Evolutionary conservation across 2,888 invertebrate species (phyloP), one percentile per base, ranked within the genome.

Genomic region (Philaethria dido): DNA sequence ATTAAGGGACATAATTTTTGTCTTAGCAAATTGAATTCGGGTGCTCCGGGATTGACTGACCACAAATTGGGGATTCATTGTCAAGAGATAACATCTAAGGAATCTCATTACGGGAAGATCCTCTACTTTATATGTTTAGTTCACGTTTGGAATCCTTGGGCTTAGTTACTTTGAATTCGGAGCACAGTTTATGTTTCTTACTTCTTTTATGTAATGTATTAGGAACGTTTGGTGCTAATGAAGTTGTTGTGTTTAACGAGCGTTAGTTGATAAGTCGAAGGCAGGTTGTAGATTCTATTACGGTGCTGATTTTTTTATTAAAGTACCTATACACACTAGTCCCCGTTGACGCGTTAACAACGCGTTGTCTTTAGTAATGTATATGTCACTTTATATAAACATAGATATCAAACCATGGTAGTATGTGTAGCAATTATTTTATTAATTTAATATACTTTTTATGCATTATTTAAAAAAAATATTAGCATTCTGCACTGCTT

Each of bases 31-130:
- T 90, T 89, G 89, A 89, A 91, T 89, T 89, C 60, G 52, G 66
- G 62, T 68, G 64, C 70, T 70, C 62, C 62, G 48, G 47, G 89
- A 89, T 89, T 87, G 89, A 91, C 87, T 89, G 89, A 92, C 91
- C 91, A 85, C 92, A 92, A 88, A 91, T 90, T 89, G 86, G 88
- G 85, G 87, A 87, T 89, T 84, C 87, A 85, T 87, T 88, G 91
- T 90, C 88, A 89, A 84, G 86, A 85, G 89, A 89, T 91, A 90
- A 81, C 88, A 86, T 86, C 86, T 81, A 78, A 84, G 86, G 89
- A 92, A 92, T 92, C 92, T 92, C 91, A 92, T 92, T 92, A 91
- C 83, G 82, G 73, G 83, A 85, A 60, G 67, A 77, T 74, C 75
- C 70, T 68, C 75, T 73, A 82, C 80, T 87, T 85, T 87, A 83